Percentiles rank a stretch among this genome's conserved stretches.
phyloP scores from a whole-genome alignment of 2,797 vertebrate species.

The Crax fasciolata region DNA sequence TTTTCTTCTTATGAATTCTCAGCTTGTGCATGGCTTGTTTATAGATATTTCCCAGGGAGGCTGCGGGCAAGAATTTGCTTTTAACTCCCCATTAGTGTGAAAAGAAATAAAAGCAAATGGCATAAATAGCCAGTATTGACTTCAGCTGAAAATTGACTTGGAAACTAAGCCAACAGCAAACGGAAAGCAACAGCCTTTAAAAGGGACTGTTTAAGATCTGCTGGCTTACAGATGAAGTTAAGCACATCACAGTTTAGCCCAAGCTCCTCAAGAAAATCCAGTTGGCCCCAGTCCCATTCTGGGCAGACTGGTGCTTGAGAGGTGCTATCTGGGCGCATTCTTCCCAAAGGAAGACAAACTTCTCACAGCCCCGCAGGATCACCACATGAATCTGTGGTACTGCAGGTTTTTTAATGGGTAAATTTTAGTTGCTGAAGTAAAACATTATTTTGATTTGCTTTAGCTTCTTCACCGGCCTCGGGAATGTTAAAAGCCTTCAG shows the following conservation, averaged over 20 bases:
- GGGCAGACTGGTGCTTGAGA: not conserved
- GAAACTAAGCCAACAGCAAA: slow-evolving; percentile 24
- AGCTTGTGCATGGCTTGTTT: not conserved
- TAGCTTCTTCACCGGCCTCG: not conserved
- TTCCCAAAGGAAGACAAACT: not conserved
- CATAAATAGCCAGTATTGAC: slow-evolving; percentile 17
- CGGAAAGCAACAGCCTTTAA: slow-evolving; percentile 2
- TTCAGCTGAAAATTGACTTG: slow-evolving; percentile 37
- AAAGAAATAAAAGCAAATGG: slow-evolving; percentile 30
- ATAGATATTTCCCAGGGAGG: not conserved
- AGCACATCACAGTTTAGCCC: not conserved
- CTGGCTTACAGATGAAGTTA: not conserved
- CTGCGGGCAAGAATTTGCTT: not conserved
- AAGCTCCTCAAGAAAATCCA: not conserved
- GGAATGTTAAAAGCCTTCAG: not conserved
- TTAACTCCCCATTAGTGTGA: not conserved
- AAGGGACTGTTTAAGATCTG: slow-evolving; percentile 9
- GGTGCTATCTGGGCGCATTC: not conserved
- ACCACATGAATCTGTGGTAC: not conserved
- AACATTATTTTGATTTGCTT: not conserved
- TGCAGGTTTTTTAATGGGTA: not conserved
- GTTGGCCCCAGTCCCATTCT: not conserved
- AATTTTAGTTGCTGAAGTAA: not conserved
- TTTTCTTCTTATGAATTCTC: not conserved
- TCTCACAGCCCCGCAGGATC: not conserved